Conservation (phyloP, 2,888 invertebrate genomes). For the Aphodius granarius region DNA sequence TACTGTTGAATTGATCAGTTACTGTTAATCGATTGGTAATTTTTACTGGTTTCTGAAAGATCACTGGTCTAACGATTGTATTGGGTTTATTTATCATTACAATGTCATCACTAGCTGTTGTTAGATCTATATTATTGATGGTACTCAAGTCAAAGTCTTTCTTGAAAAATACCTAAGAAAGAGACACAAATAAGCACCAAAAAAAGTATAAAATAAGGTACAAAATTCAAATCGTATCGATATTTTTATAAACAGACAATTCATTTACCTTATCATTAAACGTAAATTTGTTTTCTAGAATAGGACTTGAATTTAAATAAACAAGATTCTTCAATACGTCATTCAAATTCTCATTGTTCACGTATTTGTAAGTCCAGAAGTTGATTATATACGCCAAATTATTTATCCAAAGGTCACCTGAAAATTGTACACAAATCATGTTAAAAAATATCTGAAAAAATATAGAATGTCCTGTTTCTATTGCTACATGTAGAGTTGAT, state of each 20-base stretch:
- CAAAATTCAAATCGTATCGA: conserved; percentile 47
- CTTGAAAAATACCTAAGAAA: not conserved
- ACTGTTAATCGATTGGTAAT: conserved; percentile 37
- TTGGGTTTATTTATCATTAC: conserved; percentile 49
- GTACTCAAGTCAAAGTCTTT: not conserved
- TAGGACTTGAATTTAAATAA: conserved; percentile 37
- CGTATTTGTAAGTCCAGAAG: conserved; percentile 39
- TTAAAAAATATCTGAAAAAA: not conserved
- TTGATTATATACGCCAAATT: conserved; percentile 42
- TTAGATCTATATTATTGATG: not conserved
- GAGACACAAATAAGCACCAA: not conserved
- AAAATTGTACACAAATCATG: conserved; percentile 16
- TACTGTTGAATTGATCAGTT: conserved; percentile 43
- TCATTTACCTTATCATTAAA: conserved; percentile 45
- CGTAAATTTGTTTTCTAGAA: conserved; percentile 34
- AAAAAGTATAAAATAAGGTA: too few relatives aligned
- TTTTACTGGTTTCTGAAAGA: conserved; percentile 47
- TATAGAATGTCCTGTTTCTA: too few relatives aligned
- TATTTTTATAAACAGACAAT: conserved; percentile 44
- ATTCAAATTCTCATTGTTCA: conserved; percentile 40
- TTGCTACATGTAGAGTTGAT: too few relatives aligned
- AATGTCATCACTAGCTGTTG: conserved; percentile 41
- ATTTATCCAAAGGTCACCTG: conserved; percentile 46
- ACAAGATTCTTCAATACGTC: conserved; percentile 43
- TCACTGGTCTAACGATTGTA: conserved; percentile 45